These are phyloP conservation scores for Taenioides sp. DNA, from an alignment of 2,797 vertebrate genomes.

Conservation along the genomic window DNA sequence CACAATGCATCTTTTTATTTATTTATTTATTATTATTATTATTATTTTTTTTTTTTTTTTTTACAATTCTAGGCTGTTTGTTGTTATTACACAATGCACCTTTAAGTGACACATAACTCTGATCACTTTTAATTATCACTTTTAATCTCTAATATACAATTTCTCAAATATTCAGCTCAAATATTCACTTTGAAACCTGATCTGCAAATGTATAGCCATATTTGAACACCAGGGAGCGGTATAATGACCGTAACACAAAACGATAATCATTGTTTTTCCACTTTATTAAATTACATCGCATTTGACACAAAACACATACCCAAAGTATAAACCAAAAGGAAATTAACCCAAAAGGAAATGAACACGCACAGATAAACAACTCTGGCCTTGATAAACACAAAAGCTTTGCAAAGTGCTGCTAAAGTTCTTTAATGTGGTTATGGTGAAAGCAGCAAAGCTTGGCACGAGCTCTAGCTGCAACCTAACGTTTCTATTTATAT, in stretches of 20 bases:
- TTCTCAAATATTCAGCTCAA: not conserved
- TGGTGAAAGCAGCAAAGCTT: not conserved
- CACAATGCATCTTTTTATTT: too few relatives aligned
- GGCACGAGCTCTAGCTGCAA: slow-evolving; percentile 6
- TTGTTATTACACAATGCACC: not conserved
- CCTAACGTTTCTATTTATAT: not conserved
- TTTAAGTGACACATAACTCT: too few relatives aligned
- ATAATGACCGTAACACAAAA: not conserved
- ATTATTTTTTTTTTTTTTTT: too few relatives aligned
- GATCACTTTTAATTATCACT: too few relatives aligned
- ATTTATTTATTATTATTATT: too few relatives aligned
- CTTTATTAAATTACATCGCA: not conserved
- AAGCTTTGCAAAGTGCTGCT: not conserved
- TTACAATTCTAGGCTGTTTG: too few relatives aligned
- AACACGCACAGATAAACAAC: not conserved
- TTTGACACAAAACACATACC: not conserved
- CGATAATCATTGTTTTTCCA: not conserved
- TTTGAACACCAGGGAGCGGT: slow-evolving; percentile 43
- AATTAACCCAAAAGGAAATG: slow-evolving; percentile 2
- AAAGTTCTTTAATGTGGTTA: slow-evolving; percentile 1
- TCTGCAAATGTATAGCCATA: not conserved
- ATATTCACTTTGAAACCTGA: not conserved
- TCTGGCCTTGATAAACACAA: not conserved
- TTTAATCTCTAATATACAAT: too few relatives aligned
- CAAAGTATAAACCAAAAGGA: not conserved